phyloP scores from a whole-genome alignment of 2,797 vertebrate species.

The Manis javanica region DNA sequence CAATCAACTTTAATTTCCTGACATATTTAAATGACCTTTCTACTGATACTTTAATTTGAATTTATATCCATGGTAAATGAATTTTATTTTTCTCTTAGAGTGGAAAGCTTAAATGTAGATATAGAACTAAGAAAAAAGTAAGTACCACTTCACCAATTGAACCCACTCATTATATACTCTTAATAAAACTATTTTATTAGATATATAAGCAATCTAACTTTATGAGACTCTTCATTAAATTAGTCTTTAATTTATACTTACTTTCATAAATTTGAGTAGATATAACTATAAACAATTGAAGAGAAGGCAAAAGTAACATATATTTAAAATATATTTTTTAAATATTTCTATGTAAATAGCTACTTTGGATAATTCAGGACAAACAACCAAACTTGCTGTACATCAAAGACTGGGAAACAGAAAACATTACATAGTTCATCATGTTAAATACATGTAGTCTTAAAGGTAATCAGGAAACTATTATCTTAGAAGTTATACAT shows the following conservation, averaged over 20 bases:
- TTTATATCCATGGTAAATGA: background rate
- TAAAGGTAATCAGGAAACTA: constrained; percentile 47
- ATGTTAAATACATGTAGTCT: background rate
- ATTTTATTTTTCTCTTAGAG: constrained; percentile 26
- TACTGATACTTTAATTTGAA: background rate
- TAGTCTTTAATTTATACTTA: constrained; percentile 54
- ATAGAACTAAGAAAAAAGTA: constrained; percentile 22
- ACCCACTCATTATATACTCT: background rate
- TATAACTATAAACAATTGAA: constrained; percentile 25
- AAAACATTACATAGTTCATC: background rate
- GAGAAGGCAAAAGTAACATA: background rate
- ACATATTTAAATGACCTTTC: constrained; percentile 4
- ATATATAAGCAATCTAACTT: constrained; percentile 43
- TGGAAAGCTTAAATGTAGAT: background rate
- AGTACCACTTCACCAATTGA: background rate
- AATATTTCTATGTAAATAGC: constrained; percentile 35
- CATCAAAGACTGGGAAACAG: constrained; percentile 33
- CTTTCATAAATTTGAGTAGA: background rate
- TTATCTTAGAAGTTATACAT: constrained; percentile 26
- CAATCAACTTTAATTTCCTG: constrained; percentile 43
- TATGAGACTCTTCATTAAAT: constrained; percentile 34
- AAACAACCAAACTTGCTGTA: constrained; percentile 29
- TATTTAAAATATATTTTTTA: background rate
- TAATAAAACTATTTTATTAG: constrained; percentile 52
- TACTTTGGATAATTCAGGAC: constrained; percentile 31